Conservation (phyloP, 2,113 vertebrate genomes). For the Trematomus loennbergii region DNA sequence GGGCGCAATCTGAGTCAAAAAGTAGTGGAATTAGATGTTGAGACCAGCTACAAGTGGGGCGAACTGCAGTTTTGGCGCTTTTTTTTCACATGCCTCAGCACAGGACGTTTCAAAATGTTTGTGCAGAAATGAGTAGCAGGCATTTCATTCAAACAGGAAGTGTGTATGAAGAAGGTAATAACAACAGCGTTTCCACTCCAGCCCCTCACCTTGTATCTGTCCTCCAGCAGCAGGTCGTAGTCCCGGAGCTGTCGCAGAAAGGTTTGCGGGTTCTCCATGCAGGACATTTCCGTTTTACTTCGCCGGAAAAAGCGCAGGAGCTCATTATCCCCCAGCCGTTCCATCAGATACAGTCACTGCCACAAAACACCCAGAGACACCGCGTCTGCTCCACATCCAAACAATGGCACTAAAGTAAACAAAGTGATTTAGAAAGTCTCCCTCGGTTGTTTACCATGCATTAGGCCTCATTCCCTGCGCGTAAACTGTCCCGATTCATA, state of each 20-base stretch:
- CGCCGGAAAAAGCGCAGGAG: conserved; percentile 67
- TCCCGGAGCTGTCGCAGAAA: conserved; percentile 80
- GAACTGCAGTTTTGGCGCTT: too few relatives aligned
- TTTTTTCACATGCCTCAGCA: too few relatives aligned
- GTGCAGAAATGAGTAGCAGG: too few relatives aligned
- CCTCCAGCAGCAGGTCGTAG: conserved; percentile 71
- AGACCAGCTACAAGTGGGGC: too few relatives aligned
- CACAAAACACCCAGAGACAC: neutral
- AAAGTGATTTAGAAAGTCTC: neutral
- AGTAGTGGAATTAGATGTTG: too few relatives aligned
- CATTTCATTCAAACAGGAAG: neutral
- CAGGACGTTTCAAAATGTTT: too few relatives aligned
- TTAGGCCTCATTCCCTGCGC: too few relatives aligned
- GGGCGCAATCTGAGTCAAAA: too few relatives aligned
- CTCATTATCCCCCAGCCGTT: conserved; percentile 42
- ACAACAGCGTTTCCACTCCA: neutral
- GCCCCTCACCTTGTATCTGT: conserved; percentile 61
- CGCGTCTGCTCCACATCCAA: too few relatives aligned
- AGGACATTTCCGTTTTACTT: conserved; percentile 76
- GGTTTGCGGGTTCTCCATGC: conserved; percentile 67
- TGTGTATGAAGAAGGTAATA: too few relatives aligned
- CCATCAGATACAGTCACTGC: conserved; percentile 40
- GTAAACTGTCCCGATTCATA: too few relatives aligned
- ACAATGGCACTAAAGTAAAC: neutral
- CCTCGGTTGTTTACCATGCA: neutral